Evolutionary conservation across 1,140 invertebrate species (phyloP), one percentile per base, ranked within the genome.

Genomic region (Pseudomyrmex cubaensis): DNA sequence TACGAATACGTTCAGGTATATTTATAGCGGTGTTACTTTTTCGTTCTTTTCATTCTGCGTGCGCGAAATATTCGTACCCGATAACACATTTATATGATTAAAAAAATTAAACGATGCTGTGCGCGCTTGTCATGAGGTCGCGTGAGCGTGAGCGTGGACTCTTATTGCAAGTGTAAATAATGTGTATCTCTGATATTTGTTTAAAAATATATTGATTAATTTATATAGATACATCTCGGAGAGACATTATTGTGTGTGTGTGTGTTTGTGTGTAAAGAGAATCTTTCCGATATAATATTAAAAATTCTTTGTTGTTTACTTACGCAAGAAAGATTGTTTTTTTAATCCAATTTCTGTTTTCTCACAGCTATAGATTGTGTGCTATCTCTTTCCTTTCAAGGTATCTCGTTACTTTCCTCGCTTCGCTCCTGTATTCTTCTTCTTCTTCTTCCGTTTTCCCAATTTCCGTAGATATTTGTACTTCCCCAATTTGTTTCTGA

Each of bases 191-290:
- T 90, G 80, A 90, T 89, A 89, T 92, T 93, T 93, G 92, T 93
- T 93, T 94, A 92, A 93, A 89, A 92, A 93, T 94, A 94, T 93
- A 94, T 93, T 93, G 90, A 93, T 91, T 93, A 93, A 93, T 94
- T 94, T 93, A 93, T 93, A 93, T 87, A 90, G 67, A 93, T 48
- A 87, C 50, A 83, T 69, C 35, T 59, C 5, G n/a, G 52, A 25
- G 17, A 78, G 75, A n/a, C 35, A 69, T 78, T 78, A 69, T 35
- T 78, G 46, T 44, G 69, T 57, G 15, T 67, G 22, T 22, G 22
- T 22, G 22, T 78, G 44, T 44, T 69, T 57, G 15, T 56, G 9
- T 67, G 13, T 48, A 35, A 35, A 35, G 35, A 35, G 35, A 35
- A 52, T 52, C 50, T 52, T 52, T 52, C 13, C 50, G 0, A 13